Evolutionary conservation across 2,113 vertebrate species (phyloP).

Genomic region (Columba livia): DNA sequence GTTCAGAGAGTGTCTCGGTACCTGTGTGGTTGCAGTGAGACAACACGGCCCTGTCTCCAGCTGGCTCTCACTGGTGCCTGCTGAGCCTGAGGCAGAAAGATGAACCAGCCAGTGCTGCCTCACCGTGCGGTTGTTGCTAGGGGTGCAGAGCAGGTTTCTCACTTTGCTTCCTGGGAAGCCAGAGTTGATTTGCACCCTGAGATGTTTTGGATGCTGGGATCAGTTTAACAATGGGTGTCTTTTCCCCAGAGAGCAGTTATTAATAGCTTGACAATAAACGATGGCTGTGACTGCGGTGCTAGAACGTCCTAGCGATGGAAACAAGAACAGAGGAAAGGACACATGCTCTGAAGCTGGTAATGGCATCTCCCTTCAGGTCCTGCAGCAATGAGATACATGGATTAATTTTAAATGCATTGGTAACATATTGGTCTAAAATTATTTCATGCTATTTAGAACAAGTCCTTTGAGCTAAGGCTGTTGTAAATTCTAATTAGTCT

Average conservation of each 20-base stretch:
- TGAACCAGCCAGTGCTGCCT: not conserved
- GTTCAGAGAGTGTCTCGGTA: not conserved
- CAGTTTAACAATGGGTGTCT: not conserved
- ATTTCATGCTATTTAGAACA: conserved; percentile 56
- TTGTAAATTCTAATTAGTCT: conserved; percentile 62
- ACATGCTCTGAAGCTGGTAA: not conserved
- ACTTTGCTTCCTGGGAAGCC: not conserved
- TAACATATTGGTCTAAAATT: conserved; percentile 49
- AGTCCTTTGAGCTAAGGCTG: conserved; percentile 55
- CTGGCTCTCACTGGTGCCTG: not conserved
- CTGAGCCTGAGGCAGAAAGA: not conserved
- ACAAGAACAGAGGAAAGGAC: not conserved
- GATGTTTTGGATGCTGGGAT: not conserved
- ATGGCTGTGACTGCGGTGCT: not conserved
- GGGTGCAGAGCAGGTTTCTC: not conserved
- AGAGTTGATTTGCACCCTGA: not conserved
- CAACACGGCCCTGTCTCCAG: not conserved
- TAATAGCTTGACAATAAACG: not conserved
- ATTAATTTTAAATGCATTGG: conserved; percentile 51
- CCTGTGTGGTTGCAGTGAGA: not conserved
- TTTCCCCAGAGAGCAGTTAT: not conserved
- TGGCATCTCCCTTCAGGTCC: not conserved
- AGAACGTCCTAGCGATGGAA: rapidly evolving
- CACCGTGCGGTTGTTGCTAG: not conserved
- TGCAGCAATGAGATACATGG: conserved; percentile 2